Conservation (phyloP, 1,140 invertebrate species). For the Lepidurus couesii region DNA sequence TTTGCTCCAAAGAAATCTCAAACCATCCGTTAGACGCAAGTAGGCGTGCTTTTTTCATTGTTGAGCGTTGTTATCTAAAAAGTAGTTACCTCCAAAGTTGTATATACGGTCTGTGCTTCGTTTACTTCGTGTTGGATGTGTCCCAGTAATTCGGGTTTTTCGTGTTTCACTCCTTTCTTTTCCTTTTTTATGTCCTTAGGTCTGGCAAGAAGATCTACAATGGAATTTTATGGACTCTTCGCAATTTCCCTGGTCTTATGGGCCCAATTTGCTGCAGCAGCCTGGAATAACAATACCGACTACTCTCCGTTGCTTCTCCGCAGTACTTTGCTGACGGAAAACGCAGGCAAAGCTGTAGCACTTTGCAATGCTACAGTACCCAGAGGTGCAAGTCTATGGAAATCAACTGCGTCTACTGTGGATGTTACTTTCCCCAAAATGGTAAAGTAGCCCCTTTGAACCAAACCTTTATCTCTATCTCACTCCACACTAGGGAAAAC, state of each 20-base stretch:
- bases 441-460: not conserved
- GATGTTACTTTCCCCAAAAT: slow-evolving; percentile 30
- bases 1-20: no score
- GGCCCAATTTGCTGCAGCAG: slow-evolving; percentile 13
- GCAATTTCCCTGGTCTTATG: slow-evolving; percentile 15
- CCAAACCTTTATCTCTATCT: not conserved
- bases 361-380: slow-evolving; percentile 24
- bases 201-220: not conserved
- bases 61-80: no score
- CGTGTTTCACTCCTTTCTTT: not conserved
- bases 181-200: not conserved
- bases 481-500: not conserved
- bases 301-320: not conserved
- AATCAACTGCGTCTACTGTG: slow-evolving; percentile 2
- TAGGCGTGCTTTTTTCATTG: no score
- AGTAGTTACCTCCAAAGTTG: no score
- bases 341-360: not conserved
- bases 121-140: slow-evolving; percentile 6
- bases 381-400: slow-evolving; percentile 29
- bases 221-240: not conserved
- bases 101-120: not conserved
- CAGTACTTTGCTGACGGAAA: not conserved
- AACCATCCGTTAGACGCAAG: no score
- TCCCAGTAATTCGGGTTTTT: not conserved
- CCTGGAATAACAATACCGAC: slow-evolving; percentile 5